phyloP scores from a whole-genome alignment of 2,888 invertebrate genomes.

The Vannuccia rotundouncinata region DNA sequence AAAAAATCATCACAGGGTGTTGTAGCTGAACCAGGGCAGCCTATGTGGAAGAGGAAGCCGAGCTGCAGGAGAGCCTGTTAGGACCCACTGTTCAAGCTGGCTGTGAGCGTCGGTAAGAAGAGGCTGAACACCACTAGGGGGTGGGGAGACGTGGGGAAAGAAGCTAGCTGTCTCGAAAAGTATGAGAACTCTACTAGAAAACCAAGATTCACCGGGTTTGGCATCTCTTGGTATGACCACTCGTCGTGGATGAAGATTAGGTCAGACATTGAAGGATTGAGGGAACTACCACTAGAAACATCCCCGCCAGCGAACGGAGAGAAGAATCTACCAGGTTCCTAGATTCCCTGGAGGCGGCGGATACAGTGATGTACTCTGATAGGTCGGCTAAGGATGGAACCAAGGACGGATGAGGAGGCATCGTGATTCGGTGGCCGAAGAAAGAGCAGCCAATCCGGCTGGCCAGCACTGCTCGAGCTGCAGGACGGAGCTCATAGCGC shows the following conservation, averaged over 20 bases:
- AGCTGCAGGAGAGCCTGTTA: neutral
- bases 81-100: neutral
- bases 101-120: neutral
- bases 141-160: neutral
- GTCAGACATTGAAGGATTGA: neutral
- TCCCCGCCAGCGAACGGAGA: neutral
- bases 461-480: neutral
- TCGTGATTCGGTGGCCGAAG: neutral
- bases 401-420: neutral
- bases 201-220: neutral
- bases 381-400: neutral
- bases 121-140: neutral
- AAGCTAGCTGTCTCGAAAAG: neutral
- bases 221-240: neutral
- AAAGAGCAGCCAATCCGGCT: neutral
- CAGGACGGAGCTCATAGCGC: neutral
- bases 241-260: neutral
- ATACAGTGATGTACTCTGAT: neutral
- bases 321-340: neutral
- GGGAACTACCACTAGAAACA: neutral
- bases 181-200: neutral
- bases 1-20: neutral
- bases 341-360: neutral
- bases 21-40: neutral
- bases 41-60: neutral